Conservation (phyloP, 2,797 vertebrate species). For the Rhabdomys pumilio region DNA sequence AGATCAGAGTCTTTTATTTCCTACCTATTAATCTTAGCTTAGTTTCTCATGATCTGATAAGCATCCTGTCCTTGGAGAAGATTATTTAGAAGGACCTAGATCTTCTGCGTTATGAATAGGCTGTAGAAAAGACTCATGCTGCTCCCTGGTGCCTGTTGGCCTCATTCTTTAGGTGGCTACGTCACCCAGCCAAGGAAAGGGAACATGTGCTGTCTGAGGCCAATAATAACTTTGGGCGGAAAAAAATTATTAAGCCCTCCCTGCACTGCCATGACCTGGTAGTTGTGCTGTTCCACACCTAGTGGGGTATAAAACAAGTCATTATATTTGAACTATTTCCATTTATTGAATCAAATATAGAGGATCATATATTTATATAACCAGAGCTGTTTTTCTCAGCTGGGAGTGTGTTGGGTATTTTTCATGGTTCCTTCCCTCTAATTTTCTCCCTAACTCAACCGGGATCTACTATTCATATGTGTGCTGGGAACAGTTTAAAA, state of each 20-base stretch:
- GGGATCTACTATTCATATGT: not conserved
- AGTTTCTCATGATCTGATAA: constrained; percentile 12
- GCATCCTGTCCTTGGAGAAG: not conserved
- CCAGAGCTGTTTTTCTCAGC: constrained; percentile 14
- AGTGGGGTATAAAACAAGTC: constrained; percentile 20
- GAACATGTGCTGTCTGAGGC: constrained; percentile 8
- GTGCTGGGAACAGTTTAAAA: not conserved
- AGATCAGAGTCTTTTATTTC: constrained; percentile 9
- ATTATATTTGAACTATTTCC: constrained; percentile 50
- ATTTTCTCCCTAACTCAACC: not conserved
- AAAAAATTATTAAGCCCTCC: constrained; percentile 40
- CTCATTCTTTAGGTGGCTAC: constrained; percentile 15
- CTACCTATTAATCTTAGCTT: not conserved
- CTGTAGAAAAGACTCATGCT: not conserved
- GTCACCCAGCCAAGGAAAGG: constrained; percentile 7
- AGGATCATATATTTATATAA: not conserved
- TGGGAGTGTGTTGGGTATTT: not conserved
- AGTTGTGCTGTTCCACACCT: not conserved
- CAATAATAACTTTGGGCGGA: constrained; percentile 64
- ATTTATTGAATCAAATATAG: constrained; percentile 62
- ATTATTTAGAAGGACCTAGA: not conserved
- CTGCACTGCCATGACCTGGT: constrained; percentile 6
- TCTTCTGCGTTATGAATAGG: not conserved
- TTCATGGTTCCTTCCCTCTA: not conserved
- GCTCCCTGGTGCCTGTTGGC: not conserved